Evolutionary conservation across 2,797 vertebrate genomes (phyloP), one percentile per base, ranked within the genome.

Genomic region (Lepus townsendii): DNA sequence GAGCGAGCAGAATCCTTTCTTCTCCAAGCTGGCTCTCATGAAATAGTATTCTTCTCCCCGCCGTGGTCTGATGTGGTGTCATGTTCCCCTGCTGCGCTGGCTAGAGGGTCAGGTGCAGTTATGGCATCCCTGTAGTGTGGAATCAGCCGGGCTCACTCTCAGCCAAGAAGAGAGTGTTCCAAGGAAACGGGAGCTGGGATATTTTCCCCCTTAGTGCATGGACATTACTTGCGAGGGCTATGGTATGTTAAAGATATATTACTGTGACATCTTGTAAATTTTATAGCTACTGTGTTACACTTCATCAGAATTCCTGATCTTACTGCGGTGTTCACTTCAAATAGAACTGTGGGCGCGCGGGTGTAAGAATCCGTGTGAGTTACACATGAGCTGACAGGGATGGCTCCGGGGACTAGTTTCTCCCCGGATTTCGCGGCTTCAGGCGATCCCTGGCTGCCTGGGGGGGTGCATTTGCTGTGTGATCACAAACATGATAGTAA

Each of bases 261-360:
- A 54, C 66, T 42, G 82, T 60, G 92, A 88, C 60, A 4, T 79
- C 76, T 78, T 63, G 68, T 93, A 86, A 92, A 66, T 42, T 82
- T 91, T 42, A 89, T 12, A 84, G 75, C 91, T 72, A 57, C 92
- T 0, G 66, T 92, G 88, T 91, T 54, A 75, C 19, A 69, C 84
- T 50, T n/a, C 27, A 7, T 73, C 63, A 38, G 62, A 50, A 35
- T 73, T 93, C 83, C 75, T 26, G 78, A 83, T 83, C 82, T 88
- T 50, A 16, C 0, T 20, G 20, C 26, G 69, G 65, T 6, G 52
- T 79, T 68, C 52, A 65, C 83, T 94, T 85, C 86, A 68, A 77
- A 69, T 30, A 66, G 22, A 10, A 3, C 0, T 54, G n/a, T 20
- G 65, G 20, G 30, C 42, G 9, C 27, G 57, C 75, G 63, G 26